Evolutionary conservation across 2,888 invertebrate species (phyloP), one percentile per base, ranked within the genome.

Genomic region (Brachypalpus laphriformis): DNA sequence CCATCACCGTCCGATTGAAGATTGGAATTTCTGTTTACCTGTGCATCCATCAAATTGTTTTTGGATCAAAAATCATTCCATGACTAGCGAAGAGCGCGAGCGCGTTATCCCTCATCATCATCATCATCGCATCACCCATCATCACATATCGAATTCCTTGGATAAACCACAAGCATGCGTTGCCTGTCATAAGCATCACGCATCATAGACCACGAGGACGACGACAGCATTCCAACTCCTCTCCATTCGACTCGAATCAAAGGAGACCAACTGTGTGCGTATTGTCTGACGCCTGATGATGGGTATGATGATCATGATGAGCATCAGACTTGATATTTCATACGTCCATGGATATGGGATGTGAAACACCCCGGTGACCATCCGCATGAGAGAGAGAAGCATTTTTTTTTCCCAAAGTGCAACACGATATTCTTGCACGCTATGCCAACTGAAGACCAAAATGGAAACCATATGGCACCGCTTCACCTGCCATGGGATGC

Each of bases 141-240:
- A 74, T 51, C 83, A 56, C 59, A 70, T 85, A 85, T 80, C 75
- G 80, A 70, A 66, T 81, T 85, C 81, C 71, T 61, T 14, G 76
- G 85, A 85, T 81, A 81, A 81, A 85, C 76, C 85, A 66, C 85
- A 85, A 56, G 75, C 85, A 75, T 85, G 81, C 59, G 76, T 78
- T 80, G 74, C 68, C 65, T 65, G 83, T 71, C 75, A 81, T 61
- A 71, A 71, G 75, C 51, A 68, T 80, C 70, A 85, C 70, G 75
- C 80, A 80, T 85, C 83, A 83, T 83, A 83, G 83, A 83, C 74
- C 56, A 75, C 56, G 47, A 49, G 51, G 68, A 63, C 56, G 47
- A 49, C 45, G 68, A 63, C 22, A 56, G 51, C 9, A 25, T 8
- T 34, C 14, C 20, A 14, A 6, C 34, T 45, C 57, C n/a, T 45